Evolutionary conservation across 2,797 vertebrate genomes (phyloP).

Genomic region (Coluber constrictor): DNA sequence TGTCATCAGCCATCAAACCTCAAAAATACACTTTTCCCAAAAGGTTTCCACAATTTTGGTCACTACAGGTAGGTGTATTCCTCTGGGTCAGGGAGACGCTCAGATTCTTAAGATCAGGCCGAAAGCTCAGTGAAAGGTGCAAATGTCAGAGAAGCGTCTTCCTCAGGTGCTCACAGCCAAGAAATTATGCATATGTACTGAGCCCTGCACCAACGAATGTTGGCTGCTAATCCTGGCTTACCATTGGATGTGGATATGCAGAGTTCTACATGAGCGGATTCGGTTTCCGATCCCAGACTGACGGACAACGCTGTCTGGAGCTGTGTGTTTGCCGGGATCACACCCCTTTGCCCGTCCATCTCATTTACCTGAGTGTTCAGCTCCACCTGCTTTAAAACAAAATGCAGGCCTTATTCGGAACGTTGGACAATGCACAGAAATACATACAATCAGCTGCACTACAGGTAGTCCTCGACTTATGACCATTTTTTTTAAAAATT

Average conservation of each 20-base stretch:
- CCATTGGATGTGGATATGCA: slow-evolving; percentile 94
- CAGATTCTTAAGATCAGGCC: background rate
- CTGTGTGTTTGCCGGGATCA: slow-evolving; percentile 95
- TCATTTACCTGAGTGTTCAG: slow-evolving; percentile 67
- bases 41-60: no score
- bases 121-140: background rate
- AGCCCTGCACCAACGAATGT: background rate
- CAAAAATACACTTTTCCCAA: no score
- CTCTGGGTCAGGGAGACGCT: background rate
- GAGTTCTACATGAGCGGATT: slow-evolving; percentile 86
- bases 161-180: background rate
- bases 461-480: no score
- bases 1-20: no score
- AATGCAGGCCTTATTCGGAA: background rate
- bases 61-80: background rate
- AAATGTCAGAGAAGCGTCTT: background rate
- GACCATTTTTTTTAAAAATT: no score
- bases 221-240: slow-evolving; percentile 54
- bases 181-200: background rate
- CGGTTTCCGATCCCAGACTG: slow-evolving; percentile 76
- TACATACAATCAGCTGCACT: accelerated
- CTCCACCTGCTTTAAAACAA: slow-evolving; percentile 73
- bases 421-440: accelerated
- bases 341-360: slow-evolving; percentile 77
- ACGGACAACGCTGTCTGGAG: slow-evolving; percentile 87